A percentile compares a stretch with the other conserved stretches of the same genome.
phyloP scores from a whole-genome alignment of 1,140 invertebrate genomes.

The Yoshiicerus persimilis region DNA sequence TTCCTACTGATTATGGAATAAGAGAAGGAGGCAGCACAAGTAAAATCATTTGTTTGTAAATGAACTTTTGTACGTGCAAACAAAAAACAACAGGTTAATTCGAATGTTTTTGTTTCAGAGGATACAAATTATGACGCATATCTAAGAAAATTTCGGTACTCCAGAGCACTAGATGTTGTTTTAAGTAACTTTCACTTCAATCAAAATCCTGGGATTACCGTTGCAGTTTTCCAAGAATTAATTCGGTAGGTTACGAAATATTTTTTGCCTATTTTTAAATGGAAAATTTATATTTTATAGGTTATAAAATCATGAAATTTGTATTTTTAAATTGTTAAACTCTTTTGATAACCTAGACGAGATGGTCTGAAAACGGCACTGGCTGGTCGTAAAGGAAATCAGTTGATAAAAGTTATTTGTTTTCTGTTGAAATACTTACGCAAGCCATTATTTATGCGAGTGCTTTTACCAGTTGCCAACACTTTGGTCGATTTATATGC shows the following conservation, averaged over 20 bases:
- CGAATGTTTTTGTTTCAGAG: conserved; percentile 27
- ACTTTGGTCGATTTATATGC: conserved; percentile 59
- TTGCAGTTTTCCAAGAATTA: conserved; percentile 80
- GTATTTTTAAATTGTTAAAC: conserved; percentile 27
- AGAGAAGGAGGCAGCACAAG: conserved; percentile 25
- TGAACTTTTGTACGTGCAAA: not conserved
- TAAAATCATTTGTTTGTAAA: conserved; percentile 23
- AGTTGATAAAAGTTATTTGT: conserved; percentile 66
- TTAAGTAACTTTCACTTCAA: conserved; percentile 63
- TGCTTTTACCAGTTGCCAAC: conserved; percentile 71
- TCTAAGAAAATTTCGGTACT: conserved; percentile 78
- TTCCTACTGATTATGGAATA: conserved; percentile 40
- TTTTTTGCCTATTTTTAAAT: not conserved
- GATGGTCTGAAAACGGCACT: conserved; percentile 72
- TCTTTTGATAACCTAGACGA: conserved; percentile 60
- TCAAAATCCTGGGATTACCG: conserved; percentile 72
- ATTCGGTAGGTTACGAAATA: conserved; percentile 57
- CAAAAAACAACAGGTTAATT: too few relatives aligned
- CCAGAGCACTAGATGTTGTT: conserved; percentile 75
- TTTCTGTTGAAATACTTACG: conserved; percentile 77
- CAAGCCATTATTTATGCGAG: conserved; percentile 70
- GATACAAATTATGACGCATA: conserved; percentile 63
- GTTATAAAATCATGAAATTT: too few relatives aligned
- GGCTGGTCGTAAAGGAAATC: conserved; percentile 66
- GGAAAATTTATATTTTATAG: too few relatives aligned